Evolutionary conservation across 2,797 vertebrate species (phyloP).

Genomic region (Rhabdomys pumilio): DNA sequence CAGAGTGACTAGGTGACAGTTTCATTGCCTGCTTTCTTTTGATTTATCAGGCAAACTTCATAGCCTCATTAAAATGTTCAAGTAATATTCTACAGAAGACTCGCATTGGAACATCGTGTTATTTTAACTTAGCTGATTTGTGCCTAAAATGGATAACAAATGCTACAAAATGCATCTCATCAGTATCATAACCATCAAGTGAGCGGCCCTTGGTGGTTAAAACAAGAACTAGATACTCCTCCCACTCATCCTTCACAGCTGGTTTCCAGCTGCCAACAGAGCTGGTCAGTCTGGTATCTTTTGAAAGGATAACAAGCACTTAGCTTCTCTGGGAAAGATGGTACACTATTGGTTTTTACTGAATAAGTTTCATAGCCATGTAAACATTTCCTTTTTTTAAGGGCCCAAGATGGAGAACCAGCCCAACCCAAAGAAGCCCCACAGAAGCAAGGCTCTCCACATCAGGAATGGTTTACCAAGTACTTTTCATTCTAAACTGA

Average conservation of each 20-base stretch:
- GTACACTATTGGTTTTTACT: not conserved
- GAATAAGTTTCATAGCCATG: constrained; percentile 39
- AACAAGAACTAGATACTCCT: not conserved
- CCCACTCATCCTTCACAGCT: not conserved
- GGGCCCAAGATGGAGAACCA: constrained; percentile 90
- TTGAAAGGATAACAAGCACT: not conserved
- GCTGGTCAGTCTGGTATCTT: not conserved
- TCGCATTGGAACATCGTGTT: not conserved
- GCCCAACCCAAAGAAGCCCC: constrained; percentile 89
- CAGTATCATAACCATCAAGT: not conserved
- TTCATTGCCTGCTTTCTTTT: not conserved
- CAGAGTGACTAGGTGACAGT: not conserved
- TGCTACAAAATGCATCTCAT: not conserved
- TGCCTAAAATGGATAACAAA: constrained; percentile 13
- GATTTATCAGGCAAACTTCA: not conserved
- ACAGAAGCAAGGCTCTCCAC: constrained; percentile 91
- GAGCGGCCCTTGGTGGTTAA: not conserved
- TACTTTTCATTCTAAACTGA: constrained; percentile 96
- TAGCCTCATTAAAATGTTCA: not conserved
- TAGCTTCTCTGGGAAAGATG: not conserved
- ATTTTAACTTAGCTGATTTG: not conserved
- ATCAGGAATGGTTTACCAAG: constrained; percentile 98
- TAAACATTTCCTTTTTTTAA: constrained; percentile 83
- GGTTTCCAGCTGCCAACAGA: not conserved
- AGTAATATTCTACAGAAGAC: not conserved